phyloP scores from a whole-genome alignment of 2,797 vertebrate genomes.

The Anabacerthia variegaticeps region DNA sequence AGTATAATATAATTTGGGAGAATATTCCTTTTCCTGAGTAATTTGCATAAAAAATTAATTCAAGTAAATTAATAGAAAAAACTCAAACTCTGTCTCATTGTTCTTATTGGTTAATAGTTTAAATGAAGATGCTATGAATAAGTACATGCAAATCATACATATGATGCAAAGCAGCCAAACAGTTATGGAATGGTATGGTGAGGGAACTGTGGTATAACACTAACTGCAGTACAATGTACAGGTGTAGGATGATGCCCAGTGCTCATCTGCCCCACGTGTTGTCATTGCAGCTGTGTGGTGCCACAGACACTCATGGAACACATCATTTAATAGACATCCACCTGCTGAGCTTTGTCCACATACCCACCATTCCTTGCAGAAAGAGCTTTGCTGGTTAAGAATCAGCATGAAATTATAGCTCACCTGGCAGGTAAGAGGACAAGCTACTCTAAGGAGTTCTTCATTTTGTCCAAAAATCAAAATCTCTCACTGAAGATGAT shows the following conservation, averaged over 20 bases:
- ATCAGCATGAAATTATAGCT: neutral
- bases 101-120: slow-evolving; percentile 1
- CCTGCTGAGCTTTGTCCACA: neutral
- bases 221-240: too few species aligned
- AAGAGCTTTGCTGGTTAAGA: neutral
- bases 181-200: neutral
- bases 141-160: neutral
- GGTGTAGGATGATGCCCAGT: neutral
- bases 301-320: neutral
- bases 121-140: neutral
- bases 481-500: neutral
- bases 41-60: slow-evolving; percentile 42
- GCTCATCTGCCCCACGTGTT: neutral
- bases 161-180: neutral
- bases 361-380: neutral
- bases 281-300: neutral
- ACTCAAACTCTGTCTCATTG: neutral
- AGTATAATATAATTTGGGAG: neutral
- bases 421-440: neutral
- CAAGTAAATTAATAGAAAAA: slow-evolving; percentile 17
- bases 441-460: neutral
- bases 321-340: neutral
- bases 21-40: slow-evolving; percentile 12
- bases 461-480: neutral
- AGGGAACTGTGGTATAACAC: neutral